Evolutionary conservation across 2,888 invertebrate species (phyloP), one percentile per base, ranked within the genome.

Genomic region (Seira ritae): DNA sequence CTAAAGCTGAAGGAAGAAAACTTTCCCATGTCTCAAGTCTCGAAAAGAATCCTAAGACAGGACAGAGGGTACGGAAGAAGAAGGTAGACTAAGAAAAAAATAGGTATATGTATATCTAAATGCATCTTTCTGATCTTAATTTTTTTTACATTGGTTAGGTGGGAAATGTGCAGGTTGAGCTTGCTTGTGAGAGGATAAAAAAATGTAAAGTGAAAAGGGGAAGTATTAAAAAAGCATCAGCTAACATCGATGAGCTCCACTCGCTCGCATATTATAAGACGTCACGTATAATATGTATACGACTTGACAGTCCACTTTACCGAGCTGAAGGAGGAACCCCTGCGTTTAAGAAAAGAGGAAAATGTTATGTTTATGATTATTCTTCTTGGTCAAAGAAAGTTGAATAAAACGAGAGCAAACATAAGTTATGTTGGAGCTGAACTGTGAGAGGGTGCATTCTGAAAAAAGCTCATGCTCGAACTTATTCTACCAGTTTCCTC

Each of bases 21-120:
- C 83, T 83, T 83, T 83, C 83, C 74, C 83, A 78, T 78, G 78
- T 83, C 75, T 84, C 67, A 75, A 68, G 68, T 24, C 71, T 23
- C 46, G 17, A 50, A 66, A 17, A 15, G 55, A 24, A 22, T 42
- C 62, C 60, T 65, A 42, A 42, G 69, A 46, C 31, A 19, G 20
- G 46, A 62, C 62, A 20, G 55, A 55, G 8, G 55, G 15, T 55
- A 62, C 62, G 62, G 62, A 62, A 62, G 62, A 22, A 8, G 62
- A 50, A 50, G 50, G 50, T 50, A 20, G 62, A 62, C 22, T 19
- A 19, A 62, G 20, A 10, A 22, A 17, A 17, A 55, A 55, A n/a
- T n/a, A 8, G 55, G 62, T 20, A 62, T 20, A 62, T n/a, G 4
- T 62, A 20, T 20, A 62, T 62, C 31, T 2, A 31, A 31, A 31